Percentiles rank a stretch among this genome's conserved stretches.
These are phyloP conservation scores for Leptoteleia sp. DNA, from an alignment of 1,140 invertebrate species.

Conservation along the genomic window DNA sequence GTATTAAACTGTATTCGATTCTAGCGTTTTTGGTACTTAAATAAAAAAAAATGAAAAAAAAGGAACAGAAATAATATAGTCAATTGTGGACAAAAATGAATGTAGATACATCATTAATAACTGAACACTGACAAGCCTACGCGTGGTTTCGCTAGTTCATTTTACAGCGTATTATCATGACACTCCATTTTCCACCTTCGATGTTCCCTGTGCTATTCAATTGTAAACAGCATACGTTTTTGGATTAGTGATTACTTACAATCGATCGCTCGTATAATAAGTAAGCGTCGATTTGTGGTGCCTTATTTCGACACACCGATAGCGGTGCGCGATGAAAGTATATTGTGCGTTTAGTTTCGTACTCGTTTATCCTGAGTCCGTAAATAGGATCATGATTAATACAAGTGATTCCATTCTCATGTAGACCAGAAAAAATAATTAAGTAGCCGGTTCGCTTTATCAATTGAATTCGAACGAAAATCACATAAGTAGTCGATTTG, in stretches of 20 bases:
- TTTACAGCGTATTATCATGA: constrained; percentile 25
- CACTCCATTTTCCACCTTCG: constrained; percentile 46
- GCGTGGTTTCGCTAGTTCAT: constrained; percentile 53
- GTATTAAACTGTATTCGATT: constrained; percentile 39
- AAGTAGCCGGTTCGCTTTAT: background rate
- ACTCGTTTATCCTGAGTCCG: constrained; percentile 60
- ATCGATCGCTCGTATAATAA: constrained; percentile 61
- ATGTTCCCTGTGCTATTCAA: constrained; percentile 59
- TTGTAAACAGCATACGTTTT: constrained; percentile 46
- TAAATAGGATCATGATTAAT: constrained; percentile 47
- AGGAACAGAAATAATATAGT: constrained; percentile 36
- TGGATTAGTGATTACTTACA: constrained; percentile 66
- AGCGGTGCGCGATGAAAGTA: constrained; percentile 76
- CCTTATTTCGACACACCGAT: constrained; percentile 76
- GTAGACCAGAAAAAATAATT: background rate
- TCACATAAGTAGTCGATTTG: background rate
- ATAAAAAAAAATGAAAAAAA: constrained; percentile 21
- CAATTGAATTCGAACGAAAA: background rate
- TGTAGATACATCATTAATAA: constrained; percentile 44
- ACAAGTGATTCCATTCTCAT: constrained; percentile 50
- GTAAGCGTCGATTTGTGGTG: constrained; percentile 75
- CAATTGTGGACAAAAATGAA: constrained; percentile 46
- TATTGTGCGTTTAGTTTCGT: constrained; percentile 65
- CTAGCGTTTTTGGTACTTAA: constrained; percentile 39
- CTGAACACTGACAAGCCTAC: constrained; percentile 60